These are phyloP conservation scores for Atherinosoma microstoma DNA, from an alignment of 2,797 vertebrate species.

Conservation along the genomic window DNA sequence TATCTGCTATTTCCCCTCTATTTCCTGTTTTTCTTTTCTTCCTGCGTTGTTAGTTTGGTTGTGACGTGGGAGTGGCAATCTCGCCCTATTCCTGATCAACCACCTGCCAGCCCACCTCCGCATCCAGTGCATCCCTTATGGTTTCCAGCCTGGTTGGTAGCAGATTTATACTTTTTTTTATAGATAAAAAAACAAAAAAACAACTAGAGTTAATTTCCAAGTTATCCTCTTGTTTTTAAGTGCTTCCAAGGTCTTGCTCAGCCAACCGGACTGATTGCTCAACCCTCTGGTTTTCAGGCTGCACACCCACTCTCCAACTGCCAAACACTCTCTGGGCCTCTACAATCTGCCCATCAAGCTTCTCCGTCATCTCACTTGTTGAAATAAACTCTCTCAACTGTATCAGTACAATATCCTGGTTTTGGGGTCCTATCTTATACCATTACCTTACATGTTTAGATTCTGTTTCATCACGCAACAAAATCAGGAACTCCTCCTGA, in stretches of 20 bases:
- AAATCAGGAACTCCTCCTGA: not conserved
- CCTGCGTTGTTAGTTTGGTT: not conserved
- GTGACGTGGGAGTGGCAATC: not conserved
- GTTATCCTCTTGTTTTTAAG: not conserved
- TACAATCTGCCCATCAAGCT: constrained; percentile 9
- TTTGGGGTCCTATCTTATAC: not conserved
- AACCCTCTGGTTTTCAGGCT: not conserved
- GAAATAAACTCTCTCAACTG: not conserved
- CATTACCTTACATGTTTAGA: not conserved
- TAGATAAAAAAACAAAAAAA: not conserved
- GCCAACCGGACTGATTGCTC: not conserved
- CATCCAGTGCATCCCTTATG: not conserved
- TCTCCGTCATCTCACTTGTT: not conserved
- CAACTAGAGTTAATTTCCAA: not conserved
- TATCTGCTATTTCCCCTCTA: not conserved
- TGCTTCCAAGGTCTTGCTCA: not conserved
- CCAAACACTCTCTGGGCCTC: not conserved
- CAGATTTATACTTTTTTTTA: not conserved
- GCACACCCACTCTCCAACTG: not conserved
- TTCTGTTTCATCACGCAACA: not conserved
- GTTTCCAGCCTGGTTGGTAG: too few species aligned
- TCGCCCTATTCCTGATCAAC: not conserved
- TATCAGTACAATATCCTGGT: not conserved
- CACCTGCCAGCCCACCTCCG: not conserved
- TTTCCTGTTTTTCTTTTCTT: not conserved